Evolutionary conservation across 2,113 vertebrate genomes (phyloP), one percentile per base, ranked within the genome.

Genomic region (Otocyon megalotis): DNA sequence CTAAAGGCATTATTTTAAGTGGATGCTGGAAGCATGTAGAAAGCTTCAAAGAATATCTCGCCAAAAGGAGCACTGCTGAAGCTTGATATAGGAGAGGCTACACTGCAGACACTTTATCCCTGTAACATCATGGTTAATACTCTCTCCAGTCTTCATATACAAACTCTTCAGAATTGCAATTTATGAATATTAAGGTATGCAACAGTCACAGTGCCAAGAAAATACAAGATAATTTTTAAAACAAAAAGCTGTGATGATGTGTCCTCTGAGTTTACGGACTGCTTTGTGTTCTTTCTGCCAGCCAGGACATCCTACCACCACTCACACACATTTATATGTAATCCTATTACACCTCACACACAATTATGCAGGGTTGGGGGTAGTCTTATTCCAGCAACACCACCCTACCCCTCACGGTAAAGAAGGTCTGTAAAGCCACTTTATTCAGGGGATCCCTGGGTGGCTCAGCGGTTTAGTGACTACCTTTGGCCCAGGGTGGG

Each of bases 381-480:
- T 10, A 17, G 19, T 37, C n/a, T 19, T 15, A 16, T 8, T 8
- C 50, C 35, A 48, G n/a, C 13, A n/a, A 30, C 32, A 26, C 4
- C 10, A 32, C 32, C 43, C 8, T 0, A 0, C 14, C 13, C 28
- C 5, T 53, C 0, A 5, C 1, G 9, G 8, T 32, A 86, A 22
- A 88, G 8, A 60, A 54, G 30, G 53, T 88, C 50, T 37, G 8
- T 12, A 4, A 50, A 65, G 85, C 20, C 4, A 56, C 43, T 63
- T 81, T 8, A 58, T 7, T 43, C 43, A 43, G 43, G 43, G 43
- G 43, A 43, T 43, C 43, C 43, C 43, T 43, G 43, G 43, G 43
- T 43, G 43, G 43, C 43, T 43, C 43, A 43, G 43, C 7, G 43
- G 43, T 43, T 43, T 43, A 43, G 43, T 43, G 43, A 43, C 43